Evolutionary conservation across 2,888 invertebrate genomes (phyloP).

Genomic region (Oligia latruncula): DNA sequence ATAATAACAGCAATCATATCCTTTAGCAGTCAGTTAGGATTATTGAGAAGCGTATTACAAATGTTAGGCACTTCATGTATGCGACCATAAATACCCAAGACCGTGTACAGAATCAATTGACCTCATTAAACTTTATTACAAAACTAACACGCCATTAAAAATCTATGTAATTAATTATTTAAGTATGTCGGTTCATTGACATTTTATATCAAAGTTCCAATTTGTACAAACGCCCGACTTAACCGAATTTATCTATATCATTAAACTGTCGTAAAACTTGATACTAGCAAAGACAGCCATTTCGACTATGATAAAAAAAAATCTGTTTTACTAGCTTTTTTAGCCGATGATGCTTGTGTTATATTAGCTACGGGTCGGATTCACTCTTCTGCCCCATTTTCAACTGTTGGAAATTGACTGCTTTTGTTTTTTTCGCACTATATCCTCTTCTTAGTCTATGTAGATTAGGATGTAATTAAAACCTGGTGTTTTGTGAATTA

Average conservation of each 20-base stretch:
- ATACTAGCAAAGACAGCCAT: conserved; percentile 73
- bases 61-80: conserved; percentile 36
- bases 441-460: background rate
- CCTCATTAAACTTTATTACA: conserved; percentile 65
- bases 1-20: conserved; percentile 53
- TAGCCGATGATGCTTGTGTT: conserved; percentile 32
- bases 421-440: background rate
- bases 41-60: conserved; percentile 49
- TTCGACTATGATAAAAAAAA: conserved; percentile 66
- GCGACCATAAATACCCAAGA: conserved; percentile 42
- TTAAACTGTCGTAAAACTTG: conserved; percentile 84
- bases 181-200: conserved; percentile 77
- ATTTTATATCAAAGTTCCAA: conserved; percentile 75
- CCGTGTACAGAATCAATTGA: conserved; percentile 53
- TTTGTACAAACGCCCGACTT: conserved; percentile 76
- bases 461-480: background rate
- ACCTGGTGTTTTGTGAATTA: background rate
- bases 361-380: background rate
- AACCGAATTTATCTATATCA: conserved; percentile 76
- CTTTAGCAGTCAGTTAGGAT: conserved; percentile 48
- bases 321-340: conserved; percentile 51
- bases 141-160: conserved; percentile 65
- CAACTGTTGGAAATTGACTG: background rate
- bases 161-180: conserved; percentile 62
- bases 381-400: background rate